Evolutionary conservation across 2,113 vertebrate species (phyloP).

Genomic region (Glareola pratincola): DNA sequence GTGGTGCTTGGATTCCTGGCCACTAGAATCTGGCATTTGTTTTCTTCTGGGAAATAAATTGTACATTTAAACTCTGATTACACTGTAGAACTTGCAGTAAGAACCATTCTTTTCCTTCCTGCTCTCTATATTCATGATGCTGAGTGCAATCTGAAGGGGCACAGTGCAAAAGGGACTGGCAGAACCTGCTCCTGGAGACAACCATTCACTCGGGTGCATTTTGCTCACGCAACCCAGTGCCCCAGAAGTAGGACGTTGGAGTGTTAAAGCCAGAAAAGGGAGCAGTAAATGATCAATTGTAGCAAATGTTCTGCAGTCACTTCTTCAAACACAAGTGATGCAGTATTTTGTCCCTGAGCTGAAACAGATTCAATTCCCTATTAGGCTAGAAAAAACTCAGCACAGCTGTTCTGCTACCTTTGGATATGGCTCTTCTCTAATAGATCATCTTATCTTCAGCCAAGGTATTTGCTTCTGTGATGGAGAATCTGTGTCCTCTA

Average conservation of each 20-base stretch:
- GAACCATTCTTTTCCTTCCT: not conserved
- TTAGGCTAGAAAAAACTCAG: not conserved
- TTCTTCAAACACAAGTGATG: conserved; percentile 42
- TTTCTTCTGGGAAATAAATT: conserved; percentile 25
- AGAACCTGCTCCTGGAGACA: not conserved
- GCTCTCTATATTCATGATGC: not conserved
- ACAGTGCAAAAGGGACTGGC: not conserved
- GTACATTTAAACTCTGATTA: conserved; percentile 23
- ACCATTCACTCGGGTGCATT: not conserved
- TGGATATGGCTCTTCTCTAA: not conserved
- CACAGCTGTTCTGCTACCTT: conserved; percentile 31
- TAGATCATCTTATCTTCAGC: conserved; percentile 10
- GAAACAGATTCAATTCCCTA: conserved; percentile 33
- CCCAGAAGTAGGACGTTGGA: not conserved
- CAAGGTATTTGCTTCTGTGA: conserved; percentile 1
- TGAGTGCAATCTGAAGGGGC: not conserved
- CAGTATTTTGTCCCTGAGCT: conserved; percentile 28
- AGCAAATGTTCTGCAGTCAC: conserved; percentile 37
- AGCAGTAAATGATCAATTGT: conserved; percentile 27
- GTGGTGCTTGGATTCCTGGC: not conserved
- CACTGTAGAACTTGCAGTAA: not conserved
- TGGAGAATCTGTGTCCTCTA: not conserved
- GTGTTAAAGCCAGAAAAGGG: not conserved
- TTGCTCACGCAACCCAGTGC: not conserved
- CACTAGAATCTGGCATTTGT: not conserved